Base-by-base conservation (phyloP, 92 coral and sea anemone genomes). In the Parazoanthus swiftii region DNA sequence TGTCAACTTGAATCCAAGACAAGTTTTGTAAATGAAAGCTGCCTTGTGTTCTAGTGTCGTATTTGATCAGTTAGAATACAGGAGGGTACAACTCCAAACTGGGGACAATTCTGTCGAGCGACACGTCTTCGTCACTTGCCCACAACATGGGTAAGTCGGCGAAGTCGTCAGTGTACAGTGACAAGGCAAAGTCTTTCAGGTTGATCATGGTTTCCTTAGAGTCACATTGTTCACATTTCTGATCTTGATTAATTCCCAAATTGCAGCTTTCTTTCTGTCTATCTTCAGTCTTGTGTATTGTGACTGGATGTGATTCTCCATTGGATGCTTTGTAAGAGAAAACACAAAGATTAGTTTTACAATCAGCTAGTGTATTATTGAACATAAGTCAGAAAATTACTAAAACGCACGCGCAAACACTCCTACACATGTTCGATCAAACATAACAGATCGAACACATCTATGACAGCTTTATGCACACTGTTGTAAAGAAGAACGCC, bases 41-140 rank as follows among this genome's bases (percentile, higher is more conserved):
- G 66, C 20, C 15, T 13, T 58, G 66, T 58, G 14, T 58, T 13
- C 66, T 58, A 14, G 18, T 11, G 18, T 58, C 66, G 1, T 63
- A 21, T 63, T 63, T 54, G 70, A 25, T 63, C 26, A 63, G 35
- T 29, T 14, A 73, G 77, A 73, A 73, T 36, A 13, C 77, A 29
- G 77, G 77, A 29, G 77, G 38, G 42, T 73, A 73, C 20, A 73
- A 8, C 16, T 29, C 42, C 77, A 73, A 73, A 36, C 77, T 73
- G 2, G 77, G 77, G 42, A 73, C 77, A 33, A 73, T 73, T 73
- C 77, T 33, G 77, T 73, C 77, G 6, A 73, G 77, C 33, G 77
- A 36, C 6, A 73, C 77, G 11, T 73, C 77, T 35, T 73, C 77
- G 35, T 73, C 77, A 73, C 42, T 73, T 3, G 77, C 35, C 77